Evolutionary conservation across 1,140 invertebrate species (phyloP), one percentile per base, ranked within the genome.

Genomic region (Nasonia giraulti): DNA sequence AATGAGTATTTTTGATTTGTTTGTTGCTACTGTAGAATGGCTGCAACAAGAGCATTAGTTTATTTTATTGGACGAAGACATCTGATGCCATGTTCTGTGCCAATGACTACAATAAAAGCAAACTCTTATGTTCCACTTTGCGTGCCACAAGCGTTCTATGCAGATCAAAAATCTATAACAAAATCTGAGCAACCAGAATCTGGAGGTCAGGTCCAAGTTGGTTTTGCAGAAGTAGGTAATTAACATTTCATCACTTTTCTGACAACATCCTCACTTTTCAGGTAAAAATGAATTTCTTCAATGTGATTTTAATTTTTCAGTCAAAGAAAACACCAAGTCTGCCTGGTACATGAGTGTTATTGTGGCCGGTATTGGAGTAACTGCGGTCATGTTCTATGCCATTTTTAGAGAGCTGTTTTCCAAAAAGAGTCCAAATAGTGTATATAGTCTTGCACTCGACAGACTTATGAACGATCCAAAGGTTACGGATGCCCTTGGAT

Each of bases 331-430:
- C 47, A 96, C 96, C 37, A 97, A 97, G 91, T 97, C 97, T 87
- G 95, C 94, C 62, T 96, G 96, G 74, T 98, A 98, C 88, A 94
- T 96, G 85, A 95, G 95, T 14, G 95, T 98, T n/a, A 97, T 98
- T 80, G 83, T 98, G 47, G 91, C 95, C 50, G 97, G 97, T 23
- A 89, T 97, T 71, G 96, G 96, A 33, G 94, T 98, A 0, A 97
- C 96, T 37, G 96, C 95, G 75, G 90, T 96, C 3, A 95, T 98
- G 91, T 96, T 97, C 88, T 98, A 96, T 91, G 94, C 95, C 66
- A 95, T 98, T 85, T 97, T 97, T 87, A 94, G 94, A 82, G 98
- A 98, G 92, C 91, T 98, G 31, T 98, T 98, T 93, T 98, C 97
- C 5, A 95, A 95, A 87, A 96, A 96, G 87, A 98, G 97, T 92